A percentile compares a stretch with the other conserved stretches of the same genome.
phyloP scores from a whole-genome alignment of 23 tunicate species.

The Halocynthia aurantium region DNA sequence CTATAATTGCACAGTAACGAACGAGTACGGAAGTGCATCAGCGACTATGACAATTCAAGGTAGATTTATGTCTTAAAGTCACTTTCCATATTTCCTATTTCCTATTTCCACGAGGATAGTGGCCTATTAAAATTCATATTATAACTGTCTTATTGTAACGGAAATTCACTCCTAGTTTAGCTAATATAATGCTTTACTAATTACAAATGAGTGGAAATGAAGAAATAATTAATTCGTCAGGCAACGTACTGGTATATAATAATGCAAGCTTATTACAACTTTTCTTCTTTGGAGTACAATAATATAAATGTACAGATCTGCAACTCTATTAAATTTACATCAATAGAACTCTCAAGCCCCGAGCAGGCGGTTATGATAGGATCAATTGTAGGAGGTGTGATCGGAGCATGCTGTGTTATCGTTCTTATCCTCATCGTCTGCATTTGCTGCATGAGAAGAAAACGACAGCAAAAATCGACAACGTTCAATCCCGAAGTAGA shows the following conservation, averaged over 20 bases:
- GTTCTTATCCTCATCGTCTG: conserved; percentile 25
- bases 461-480: conserved; percentile 61
- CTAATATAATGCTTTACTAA: too few relatives aligned
- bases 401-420: conserved; percentile 36
- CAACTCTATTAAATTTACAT: conserved; percentile 18
- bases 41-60: conserved; percentile 35
- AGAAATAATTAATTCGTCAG: too few relatives aligned
- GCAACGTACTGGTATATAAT: too few relatives aligned
- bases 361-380: conserved; percentile 19
- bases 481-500: conserved; percentile 32
- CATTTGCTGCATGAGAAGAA: conserved; percentile 36
- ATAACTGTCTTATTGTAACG: too few relatives aligned
- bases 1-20: conserved; percentile 56
- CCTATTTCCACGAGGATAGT: neutral
- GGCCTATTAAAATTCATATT: too few relatives aligned
- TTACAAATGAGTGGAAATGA: too few relatives aligned
- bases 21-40: conserved; percentile 42
- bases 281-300: neutral
- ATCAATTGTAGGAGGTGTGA: conserved; percentile 25
- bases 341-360: neutral
- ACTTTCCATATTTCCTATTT: too few relatives aligned
- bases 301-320: neutral
- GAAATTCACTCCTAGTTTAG: too few relatives aligned
- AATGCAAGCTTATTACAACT: too few relatives aligned
- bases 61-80: conserved; percentile 17